Conservation (phyloP, 2,113 vertebrate species). For the Herpetotheres cachinnans region DNA sequence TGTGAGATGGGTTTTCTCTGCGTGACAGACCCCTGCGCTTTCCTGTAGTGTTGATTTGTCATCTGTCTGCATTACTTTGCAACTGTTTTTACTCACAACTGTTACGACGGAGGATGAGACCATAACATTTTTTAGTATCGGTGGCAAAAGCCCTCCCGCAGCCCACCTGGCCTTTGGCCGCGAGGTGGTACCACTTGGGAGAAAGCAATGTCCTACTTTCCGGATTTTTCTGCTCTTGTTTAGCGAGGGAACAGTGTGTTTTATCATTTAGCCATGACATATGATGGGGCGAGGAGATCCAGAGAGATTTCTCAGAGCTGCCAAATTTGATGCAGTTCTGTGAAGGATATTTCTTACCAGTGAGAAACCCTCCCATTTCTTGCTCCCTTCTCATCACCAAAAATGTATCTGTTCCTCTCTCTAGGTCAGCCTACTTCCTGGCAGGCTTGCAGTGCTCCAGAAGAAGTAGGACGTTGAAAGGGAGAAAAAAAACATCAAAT, state of each 20-base stretch:
- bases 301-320: conserved; percentile 43
- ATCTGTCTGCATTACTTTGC: neutral
- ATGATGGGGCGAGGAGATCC: conserved; percentile 30
- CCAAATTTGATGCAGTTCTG: conserved; percentile 26
- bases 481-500: neutral
- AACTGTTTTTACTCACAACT: neutral
- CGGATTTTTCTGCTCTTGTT: neutral
- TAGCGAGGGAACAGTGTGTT: neutral
- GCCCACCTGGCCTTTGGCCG: neutral
- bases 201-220: neutral
- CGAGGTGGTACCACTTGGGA: neutral
- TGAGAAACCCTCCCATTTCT: conserved; percentile 38
- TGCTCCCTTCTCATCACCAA: neutral
- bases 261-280: conserved; percentile 11
- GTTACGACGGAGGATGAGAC: neutral
- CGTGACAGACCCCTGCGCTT: neutral
- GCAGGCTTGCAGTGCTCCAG: neutral
- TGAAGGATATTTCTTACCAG: conserved; percentile 41
- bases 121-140: neutral
- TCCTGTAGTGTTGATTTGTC: neutral
- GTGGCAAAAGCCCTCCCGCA: neutral
- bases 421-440: conserved; percentile 25
- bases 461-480: neutral
- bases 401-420: conserved; percentile 14
- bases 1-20: neutral